phyloP scores from a whole-genome alignment of 2,113 vertebrate species.

The Chamaea fasciata region DNA sequence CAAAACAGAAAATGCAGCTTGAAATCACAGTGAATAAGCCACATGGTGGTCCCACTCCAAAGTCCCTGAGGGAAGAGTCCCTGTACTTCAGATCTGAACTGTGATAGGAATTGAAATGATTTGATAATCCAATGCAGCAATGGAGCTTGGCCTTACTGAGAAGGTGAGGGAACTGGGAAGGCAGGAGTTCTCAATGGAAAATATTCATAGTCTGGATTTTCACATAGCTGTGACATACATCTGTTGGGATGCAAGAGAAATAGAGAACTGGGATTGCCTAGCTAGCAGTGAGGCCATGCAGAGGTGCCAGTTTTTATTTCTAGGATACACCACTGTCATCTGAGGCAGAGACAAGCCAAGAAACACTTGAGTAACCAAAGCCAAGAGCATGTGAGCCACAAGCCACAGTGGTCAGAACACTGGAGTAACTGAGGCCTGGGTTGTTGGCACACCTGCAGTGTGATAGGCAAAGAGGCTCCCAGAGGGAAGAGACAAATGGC shows the following conservation, averaged over 20 bases:
- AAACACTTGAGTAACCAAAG: background rate
- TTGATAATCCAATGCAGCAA: background rate
- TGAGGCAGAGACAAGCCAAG: background rate
- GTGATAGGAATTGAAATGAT: background rate
- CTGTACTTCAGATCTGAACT: background rate
- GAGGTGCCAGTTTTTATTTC: background rate
- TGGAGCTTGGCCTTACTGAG: background rate
- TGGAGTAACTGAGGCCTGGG: accelerated
- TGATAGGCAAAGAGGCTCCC: background rate
- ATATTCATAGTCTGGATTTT: background rate
- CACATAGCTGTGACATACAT: background rate
- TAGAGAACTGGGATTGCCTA: background rate
- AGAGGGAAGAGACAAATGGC: background rate
- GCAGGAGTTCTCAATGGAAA: background rate
- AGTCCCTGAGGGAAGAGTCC: background rate
- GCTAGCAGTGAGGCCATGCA: background rate
- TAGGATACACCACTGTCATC: too few relatives aligned
- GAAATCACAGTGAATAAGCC: background rate
- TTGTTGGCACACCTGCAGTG: background rate
- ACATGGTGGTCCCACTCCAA: background rate
- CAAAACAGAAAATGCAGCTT: background rate
- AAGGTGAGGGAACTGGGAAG: background rate
- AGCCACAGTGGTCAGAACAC: background rate
- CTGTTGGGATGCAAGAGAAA: background rate
- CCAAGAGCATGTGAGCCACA: background rate